Evolutionary conservation across 2,113 vertebrate species (phyloP), one percentile per base, ranked within the genome.

Genomic region (Campylomormyrus numenius): DNA sequence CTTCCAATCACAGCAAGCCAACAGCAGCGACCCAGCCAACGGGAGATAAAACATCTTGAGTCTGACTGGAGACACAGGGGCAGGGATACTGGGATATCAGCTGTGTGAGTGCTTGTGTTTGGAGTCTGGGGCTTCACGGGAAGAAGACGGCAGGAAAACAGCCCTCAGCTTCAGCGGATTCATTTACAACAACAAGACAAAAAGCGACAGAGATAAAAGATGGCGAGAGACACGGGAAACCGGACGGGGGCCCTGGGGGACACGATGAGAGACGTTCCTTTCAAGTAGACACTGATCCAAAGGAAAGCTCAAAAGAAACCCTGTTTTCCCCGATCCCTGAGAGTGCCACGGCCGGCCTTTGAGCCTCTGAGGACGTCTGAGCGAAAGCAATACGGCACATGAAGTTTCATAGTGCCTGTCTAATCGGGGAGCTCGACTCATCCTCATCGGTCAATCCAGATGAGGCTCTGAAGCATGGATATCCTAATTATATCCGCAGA

Each of bases 181-280:
- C 89, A 48, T 90, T 88, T 90, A 86, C 89, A 87, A 70, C 48
- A 87, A 87, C 85, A 88, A 83, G 50, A 83, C 39, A 49, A 89
- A 88, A 90, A 88, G 48, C 53, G 21, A 56, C 46, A 62, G 84
- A 89, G 90, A 92, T 92, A 83, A 90, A 90, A 89, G 91, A 89
- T 86, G 90, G 89, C 80, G 89, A 84, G 49, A 91, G 70, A 74
- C 87, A 89, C 45, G 15, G 83, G 89, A 66, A 52, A 87, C 58
- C 48, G 48, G 66, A 88, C n/a, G 49, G n/a, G 48, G 58, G 56
- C 45, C 56, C 85, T 13, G 17, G 56, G 66, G 89, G 88, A 88
- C 56, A 85, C 74, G 88, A 89, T 35, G 77, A 70, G 90, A 92
- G 89, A 53, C 17, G 48, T 31, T 56, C n/a, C 56, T 53, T 84